Percentiles rank a stretch among this genome's conserved stretches.
phyloP scores from a whole-genome alignment of 2,797 vertebrate species.

The Choloepus didactylus region DNA sequence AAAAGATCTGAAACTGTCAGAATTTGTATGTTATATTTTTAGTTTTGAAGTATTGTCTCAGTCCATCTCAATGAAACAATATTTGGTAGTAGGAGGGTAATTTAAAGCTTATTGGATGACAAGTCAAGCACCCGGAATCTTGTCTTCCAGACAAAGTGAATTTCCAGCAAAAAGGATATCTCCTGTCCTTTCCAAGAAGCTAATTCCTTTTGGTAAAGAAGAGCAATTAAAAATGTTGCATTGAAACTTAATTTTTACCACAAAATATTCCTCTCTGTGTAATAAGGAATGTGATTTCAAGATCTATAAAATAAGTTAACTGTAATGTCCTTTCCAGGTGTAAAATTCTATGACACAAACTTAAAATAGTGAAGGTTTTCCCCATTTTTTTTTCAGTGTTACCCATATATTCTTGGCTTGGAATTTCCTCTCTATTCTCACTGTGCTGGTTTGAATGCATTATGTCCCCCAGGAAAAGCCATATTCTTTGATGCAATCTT shows the following conservation, averaged over 20 bases:
- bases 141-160: not conserved
- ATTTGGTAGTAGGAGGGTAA: not conserved
- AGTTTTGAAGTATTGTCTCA: not conserved
- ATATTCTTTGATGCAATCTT: too few relatives aligned
- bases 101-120: not conserved
- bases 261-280: not conserved
- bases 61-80: not conserved
- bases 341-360: not conserved
- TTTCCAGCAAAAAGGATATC: not conserved
- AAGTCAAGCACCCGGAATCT: not conserved
- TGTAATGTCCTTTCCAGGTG: not conserved
- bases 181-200: not conserved
- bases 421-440: not conserved
- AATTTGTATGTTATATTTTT: not conserved
- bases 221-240: not conserved
- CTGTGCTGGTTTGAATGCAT: too few relatives aligned
- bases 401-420: not conserved
- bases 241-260: not conserved
- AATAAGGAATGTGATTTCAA: not conserved
- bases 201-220: not conserved
- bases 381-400: not conserved
- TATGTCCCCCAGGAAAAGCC: too few relatives aligned
- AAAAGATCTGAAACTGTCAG: not conserved
- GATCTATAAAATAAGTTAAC: not conserved
- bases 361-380: not conserved